Evolutionary conservation across 2,113 vertebrate genomes (phyloP).

Genomic region (Fregetta grallaria): DNA sequence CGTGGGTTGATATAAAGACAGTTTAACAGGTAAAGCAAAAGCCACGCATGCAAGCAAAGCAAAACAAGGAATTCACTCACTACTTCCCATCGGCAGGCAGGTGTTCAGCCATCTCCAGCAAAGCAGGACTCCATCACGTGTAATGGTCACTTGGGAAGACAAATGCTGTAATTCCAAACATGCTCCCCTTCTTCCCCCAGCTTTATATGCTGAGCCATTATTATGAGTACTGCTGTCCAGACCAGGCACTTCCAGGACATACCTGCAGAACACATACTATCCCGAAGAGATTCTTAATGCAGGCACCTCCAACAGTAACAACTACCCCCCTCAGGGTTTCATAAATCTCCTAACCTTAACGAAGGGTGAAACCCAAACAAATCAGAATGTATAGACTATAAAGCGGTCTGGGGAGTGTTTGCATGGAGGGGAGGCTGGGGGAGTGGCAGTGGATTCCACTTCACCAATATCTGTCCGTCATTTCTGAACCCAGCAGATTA

Average conservation of each 20-base stretch:
- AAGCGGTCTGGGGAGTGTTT: background rate
- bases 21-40: background rate
- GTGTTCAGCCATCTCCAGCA: background rate
- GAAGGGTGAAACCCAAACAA: background rate
- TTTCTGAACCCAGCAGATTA: background rate
- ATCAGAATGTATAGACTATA: background rate
- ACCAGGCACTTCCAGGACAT: background rate
- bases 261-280: background rate
- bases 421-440: no score
- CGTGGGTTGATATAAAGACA: background rate
- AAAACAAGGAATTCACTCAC: background rate
- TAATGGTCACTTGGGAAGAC: background rate
- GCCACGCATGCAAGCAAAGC: background rate
- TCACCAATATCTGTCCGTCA: background rate
- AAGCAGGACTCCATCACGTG: background rate
- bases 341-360: background rate
- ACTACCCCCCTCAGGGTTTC: background rate
- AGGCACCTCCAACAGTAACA: background rate
- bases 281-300: background rate
- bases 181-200: no score
- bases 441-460: background rate
- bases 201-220: background rate
- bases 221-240: background rate
- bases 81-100: background rate
- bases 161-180: background rate